These are phyloP conservation scores for Branchinecta sandiegonensis DNA, from an alignment of 2,888 invertebrate genomes.

Conservation along the genomic window DNA sequence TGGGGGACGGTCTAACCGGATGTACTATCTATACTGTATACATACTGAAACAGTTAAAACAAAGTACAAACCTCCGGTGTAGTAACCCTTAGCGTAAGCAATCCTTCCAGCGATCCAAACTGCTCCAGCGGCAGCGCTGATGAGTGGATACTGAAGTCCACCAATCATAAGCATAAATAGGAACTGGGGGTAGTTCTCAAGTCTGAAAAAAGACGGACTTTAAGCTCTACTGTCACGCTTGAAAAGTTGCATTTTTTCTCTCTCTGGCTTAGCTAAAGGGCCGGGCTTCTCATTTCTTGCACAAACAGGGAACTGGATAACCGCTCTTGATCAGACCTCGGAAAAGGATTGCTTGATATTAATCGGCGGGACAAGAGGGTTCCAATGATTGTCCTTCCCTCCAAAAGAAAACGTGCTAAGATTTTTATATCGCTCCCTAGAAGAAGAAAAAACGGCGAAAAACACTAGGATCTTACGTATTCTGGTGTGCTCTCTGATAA, in stretches of 20 bases:
- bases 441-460: too few relatives aligned
- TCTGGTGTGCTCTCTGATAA: constrained; percentile 38
- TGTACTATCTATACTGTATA: neutral
- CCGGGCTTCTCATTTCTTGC: too few relatives aligned
- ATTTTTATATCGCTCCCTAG: too few relatives aligned
- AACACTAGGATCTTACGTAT: constrained; percentile 33
- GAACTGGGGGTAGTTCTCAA: constrained; percentile 33
- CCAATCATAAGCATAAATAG: constrained; percentile 35
- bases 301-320: too few relatives aligned
- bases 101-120: constrained; percentile 36
- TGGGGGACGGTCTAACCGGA: neutral
- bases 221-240: too few relatives aligned
- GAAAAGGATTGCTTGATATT: too few relatives aligned
- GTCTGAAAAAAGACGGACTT: constrained; percentile 23
- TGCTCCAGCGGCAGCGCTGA: constrained; percentile 34
- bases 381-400: too few relatives aligned
- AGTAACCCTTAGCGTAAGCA: constrained; percentile 38
- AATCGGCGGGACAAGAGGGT: too few relatives aligned
- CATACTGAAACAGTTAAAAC: neutral
- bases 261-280: too few relatives aligned
- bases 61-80: constrained; percentile 34
- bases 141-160: constrained; percentile 36
- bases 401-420: too few relatives aligned
- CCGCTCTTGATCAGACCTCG: neutral
- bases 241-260: too few relatives aligned